Base-by-base conservation (phyloP, 2,113 vertebrate genomes). In the Callipepla squamata region DNA sequence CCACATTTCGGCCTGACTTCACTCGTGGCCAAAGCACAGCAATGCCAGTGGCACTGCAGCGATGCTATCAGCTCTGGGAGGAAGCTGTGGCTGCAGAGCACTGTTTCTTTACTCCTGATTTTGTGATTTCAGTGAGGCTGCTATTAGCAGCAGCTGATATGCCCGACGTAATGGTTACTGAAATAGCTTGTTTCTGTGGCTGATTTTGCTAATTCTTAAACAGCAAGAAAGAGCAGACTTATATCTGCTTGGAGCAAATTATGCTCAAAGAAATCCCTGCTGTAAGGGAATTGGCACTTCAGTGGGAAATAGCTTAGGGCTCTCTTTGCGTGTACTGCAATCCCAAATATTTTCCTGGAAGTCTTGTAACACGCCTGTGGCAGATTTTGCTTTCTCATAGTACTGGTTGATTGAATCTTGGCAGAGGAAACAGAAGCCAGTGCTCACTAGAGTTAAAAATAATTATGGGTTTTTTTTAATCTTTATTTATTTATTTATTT, bases 51-150 rank as follows among this genome's bases (percentile, higher is more conserved):
- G 34, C 38, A 26, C 42, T 70, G 50, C 20, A 32, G 5, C 8
- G 57, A 47, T 89, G 66, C 17, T 89, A 13, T 81, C 84, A 0
- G 6, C 53, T 40, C 70, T 45, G 58, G 36, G 86, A 91, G 92
- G 89, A 95, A 94, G 70, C 86, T 87, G 86, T 61, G 92, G 78
- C 78, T 74, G 53, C 34, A 62, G 62, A 80, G 19, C 53, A 6
- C 45, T 68, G 19, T 58, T 80, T 74, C 58, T 72, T 44, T 68
- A 42, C 36, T 73, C 20, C 23, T 87, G 91, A 85, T 88, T 75
- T 28, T n/a, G 58, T 79, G 78, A 85, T 85, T 85, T 89, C 47
- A 75, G 65, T 3, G 55, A 58, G 82, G 50, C 72, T 85, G 44
- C 30, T 78, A 11, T 42, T 42, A 53, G 18, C 44, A 65, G 48